Evolutionary conservation across 2,113 vertebrate species (phyloP), one percentile per base, ranked within the genome.

Genomic region (Syngnathus typhle): DNA sequence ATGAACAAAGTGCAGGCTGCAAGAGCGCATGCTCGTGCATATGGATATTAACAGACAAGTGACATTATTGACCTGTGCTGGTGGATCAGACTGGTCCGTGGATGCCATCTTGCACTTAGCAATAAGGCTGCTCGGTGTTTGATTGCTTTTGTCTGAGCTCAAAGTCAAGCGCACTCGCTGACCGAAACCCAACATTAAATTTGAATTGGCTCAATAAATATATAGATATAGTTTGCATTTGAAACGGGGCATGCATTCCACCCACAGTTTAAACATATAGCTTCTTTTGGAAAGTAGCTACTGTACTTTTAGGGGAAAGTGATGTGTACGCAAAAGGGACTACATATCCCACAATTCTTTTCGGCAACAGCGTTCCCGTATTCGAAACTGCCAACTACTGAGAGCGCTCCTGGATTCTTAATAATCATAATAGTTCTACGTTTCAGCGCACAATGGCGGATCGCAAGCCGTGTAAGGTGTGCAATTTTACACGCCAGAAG

Each of bases 31-130:
- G 41, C 16, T 27, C 47, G 8, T 3, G 51, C 44, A 5, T 65
- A 8, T 23, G 15, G 32, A 64, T 54, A 60, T 8, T 0, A 5
- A 23, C 6, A 60, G 27, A 3, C 38, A 60, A 38, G 55, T 16
- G 37, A 52, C 43, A 60, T 18, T 41, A 32, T 46, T 73, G 79
- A 92, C 91, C 91, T 91, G 88, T 81, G 78, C 60, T 72, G 84
- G 77, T 76, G 79, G 79, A 9, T 89, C 89, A 77, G 84, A 47
- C 69, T 87, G 88, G 1, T 91, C 90, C 72, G 86, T 84, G 69
- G 91, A 90, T 69, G 90, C 89, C 91, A 92, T 92, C 84, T 89
- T 88, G 64, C 72, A 64, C 46, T 60, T 60, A 43, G 39, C 52
- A 67, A 6, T 2, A 4, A 43, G 56, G 41, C 65, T 67, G 68